These are phyloP conservation scores for Rhincodon typus DNA, from an alignment of 2,797 vertebrate genomes.

Conservation along the genomic window DNA sequence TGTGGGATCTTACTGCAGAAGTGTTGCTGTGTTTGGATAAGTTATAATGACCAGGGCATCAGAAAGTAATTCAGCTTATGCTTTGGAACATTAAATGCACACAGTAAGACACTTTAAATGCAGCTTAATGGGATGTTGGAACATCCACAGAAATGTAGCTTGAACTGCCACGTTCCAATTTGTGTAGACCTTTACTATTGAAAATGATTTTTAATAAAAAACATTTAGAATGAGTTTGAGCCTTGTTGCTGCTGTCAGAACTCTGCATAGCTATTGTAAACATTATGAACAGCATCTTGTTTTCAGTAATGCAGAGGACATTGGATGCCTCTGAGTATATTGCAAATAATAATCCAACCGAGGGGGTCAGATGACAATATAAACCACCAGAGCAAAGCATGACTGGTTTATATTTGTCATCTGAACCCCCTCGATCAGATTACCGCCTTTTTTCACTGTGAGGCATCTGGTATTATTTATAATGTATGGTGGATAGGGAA, in stretches of 20 bases:
- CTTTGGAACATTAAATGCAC: neutral
- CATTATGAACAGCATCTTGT: neutral
- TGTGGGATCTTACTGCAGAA: neutral
- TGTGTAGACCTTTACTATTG: neutral
- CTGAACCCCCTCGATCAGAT: neutral
- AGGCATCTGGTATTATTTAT: constrained; percentile 37
- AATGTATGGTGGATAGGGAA: constrained; percentile 3
- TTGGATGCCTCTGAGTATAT: neutral
- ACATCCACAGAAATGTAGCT: neutral
- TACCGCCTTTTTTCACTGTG: constrained; percentile 10
- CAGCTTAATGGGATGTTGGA: neutral
- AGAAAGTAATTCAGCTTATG: neutral
- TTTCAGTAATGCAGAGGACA: neutral
- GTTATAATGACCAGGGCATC: neutral
- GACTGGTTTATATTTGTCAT: constrained; percentile 32
- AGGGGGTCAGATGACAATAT: constrained; percentile 21
- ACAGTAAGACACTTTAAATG: neutral
- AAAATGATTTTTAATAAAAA: neutral
- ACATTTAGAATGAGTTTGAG: neutral
- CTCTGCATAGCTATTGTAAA: neutral
- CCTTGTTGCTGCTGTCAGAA: neutral
- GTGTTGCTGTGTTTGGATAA: neutral
- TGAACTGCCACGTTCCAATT: neutral
- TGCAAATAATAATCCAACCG: neutral
- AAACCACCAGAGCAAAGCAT: constrained; percentile 17